These are phyloP conservation scores for Hippasteria phrygiana DNA, from an alignment of 53 echinoderm and acorn worm genomes.

Conservation along the genomic window DNA sequence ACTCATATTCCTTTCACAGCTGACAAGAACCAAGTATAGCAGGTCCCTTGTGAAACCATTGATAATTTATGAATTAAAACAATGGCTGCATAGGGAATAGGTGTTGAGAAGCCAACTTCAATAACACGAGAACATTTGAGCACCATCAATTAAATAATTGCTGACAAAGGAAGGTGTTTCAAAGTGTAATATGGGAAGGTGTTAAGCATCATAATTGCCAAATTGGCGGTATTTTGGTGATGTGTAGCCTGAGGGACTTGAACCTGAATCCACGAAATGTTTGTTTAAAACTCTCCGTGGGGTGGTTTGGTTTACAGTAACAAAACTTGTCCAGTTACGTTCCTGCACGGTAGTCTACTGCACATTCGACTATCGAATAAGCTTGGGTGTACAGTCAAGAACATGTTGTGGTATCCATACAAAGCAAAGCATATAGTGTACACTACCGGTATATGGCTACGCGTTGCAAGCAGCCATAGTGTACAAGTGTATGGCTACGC, in stretches of 20 bases:
- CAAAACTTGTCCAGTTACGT: not conserved
- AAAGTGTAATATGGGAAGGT: not conserved
- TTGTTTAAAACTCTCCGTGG: not conserved
- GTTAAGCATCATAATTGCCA: slow-evolving; percentile 24
- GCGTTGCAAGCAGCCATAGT: too few relatives aligned
- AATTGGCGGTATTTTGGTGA: not conserved
- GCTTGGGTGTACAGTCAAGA: too few relatives aligned
- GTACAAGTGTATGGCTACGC: too few relatives aligned
- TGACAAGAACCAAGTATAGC: too few relatives aligned
- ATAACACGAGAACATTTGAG: not conserved
- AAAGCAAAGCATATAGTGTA: too few relatives aligned
- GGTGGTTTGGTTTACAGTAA: not conserved
- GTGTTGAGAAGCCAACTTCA: not conserved
- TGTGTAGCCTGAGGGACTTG: not conserved
- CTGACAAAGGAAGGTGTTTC: not conserved
- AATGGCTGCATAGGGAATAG: not conserved
- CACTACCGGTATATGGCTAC: too few relatives aligned
- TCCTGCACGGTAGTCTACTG: not conserved
- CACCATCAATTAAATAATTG: not conserved
- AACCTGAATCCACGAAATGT: not conserved
- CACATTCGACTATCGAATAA: too few relatives aligned
- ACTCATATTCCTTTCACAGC: too few relatives aligned
- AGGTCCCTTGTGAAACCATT: too few relatives aligned
- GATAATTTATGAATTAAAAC: not conserved
- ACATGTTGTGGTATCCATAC: too few relatives aligned